phyloP scores from a whole-genome alignment of 2,113 vertebrate genomes.

The Nycticorax nycticorax region DNA sequence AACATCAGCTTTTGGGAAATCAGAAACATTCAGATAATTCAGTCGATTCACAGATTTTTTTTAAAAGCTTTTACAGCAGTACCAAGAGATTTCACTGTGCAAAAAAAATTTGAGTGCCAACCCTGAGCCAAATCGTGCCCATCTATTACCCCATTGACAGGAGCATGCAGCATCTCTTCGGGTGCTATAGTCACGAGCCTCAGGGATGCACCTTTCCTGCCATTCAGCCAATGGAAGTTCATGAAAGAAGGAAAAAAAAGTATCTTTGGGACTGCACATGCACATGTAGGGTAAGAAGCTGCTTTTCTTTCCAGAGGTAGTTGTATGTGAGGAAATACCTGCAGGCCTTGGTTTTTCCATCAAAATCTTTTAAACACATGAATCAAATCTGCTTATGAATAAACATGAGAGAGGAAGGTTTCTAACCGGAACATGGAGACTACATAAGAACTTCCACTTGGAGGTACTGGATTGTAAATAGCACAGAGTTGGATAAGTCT shows the following conservation, averaged over 20 bases:
- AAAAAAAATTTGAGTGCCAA: background rate
- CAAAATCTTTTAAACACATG: background rate
- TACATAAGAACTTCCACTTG: background rate
- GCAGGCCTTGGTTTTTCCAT: background rate
- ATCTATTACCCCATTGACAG: background rate
- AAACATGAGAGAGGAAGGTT: background rate
- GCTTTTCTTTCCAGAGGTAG: background rate
- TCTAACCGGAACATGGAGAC: background rate
- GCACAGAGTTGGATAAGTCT: background rate
- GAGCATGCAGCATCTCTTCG: background rate
- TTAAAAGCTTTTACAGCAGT: background rate
- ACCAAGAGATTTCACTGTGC: background rate
- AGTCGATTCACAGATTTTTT: background rate
- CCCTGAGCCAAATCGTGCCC: background rate
- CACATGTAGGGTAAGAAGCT: background rate
- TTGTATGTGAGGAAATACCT: background rate
- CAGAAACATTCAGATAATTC: background rate
- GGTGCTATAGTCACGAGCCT: background rate
- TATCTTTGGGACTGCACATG: background rate
- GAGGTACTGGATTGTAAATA: background rate
- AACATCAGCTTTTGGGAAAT: background rate
- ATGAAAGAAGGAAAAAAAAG: fast-evolving
- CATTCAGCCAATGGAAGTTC: background rate
- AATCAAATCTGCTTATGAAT: background rate
- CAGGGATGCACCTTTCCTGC: background rate